Conservation (phyloP, 2,113 vertebrate genomes). For the Erpornis zantholeuca region DNA sequence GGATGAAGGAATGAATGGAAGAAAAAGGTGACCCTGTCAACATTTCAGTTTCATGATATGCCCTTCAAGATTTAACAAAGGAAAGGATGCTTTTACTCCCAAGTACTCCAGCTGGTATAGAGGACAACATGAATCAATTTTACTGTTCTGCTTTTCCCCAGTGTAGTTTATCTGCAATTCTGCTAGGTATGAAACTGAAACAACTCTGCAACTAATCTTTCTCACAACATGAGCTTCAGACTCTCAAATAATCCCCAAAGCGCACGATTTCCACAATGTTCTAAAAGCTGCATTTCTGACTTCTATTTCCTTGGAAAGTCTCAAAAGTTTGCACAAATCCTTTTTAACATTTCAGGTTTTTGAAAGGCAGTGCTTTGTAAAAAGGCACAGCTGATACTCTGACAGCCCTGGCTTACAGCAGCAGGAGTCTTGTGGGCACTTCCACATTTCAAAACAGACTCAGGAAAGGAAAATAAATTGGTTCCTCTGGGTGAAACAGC, state of each 20-base stretch:
- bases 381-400: constrained; percentile 32
- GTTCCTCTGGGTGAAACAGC: constrained; percentile 62
- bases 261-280: neutral
- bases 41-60: neutral
- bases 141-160: constrained; percentile 15
- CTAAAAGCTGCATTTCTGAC: constrained; percentile 27
- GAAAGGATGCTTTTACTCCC: constrained; percentile 28
- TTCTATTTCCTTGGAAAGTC: constrained; percentile 23
- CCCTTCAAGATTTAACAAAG: neutral
- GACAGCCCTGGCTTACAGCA: constrained; percentile 44
- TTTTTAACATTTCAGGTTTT: neutral
- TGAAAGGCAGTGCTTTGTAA: constrained; percentile 32
- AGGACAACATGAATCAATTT: constrained; percentile 22
- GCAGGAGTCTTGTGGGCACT: constrained; percentile 18
- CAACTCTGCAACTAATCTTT: constrained; percentile 19
- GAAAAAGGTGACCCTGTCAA: constrained; percentile 15
- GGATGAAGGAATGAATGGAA: neutral
- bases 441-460: constrained; percentile 53
- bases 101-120: neutral
- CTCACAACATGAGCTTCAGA: neutral
- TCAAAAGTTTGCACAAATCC: constrained; percentile 7
- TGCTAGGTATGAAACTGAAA: constrained; percentile 2
- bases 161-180: neutral
- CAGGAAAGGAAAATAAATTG: constrained; percentile 68
- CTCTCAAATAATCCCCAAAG: constrained; percentile 5